Evolutionary conservation across 35 echinoderm and acorn worm genomes (phyloP), one percentile per base, ranked within the genome.

Genomic region (Apostichopus californicus): DNA sequence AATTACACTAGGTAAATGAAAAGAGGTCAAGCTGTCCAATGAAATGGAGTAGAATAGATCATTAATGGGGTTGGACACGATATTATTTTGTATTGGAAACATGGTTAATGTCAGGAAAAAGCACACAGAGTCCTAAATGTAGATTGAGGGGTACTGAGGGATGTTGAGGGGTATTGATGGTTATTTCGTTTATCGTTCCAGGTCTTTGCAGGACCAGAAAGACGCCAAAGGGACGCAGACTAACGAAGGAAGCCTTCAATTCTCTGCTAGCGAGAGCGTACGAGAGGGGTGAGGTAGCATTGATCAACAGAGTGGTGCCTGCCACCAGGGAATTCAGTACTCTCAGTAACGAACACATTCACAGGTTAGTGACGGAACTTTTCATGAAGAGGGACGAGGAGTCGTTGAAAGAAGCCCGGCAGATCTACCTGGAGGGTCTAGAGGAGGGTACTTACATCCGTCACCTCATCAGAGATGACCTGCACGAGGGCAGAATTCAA

Each of bases 401-500:
- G 18, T 58, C 81, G 6, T 20, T 59, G 21, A 85, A 55, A 58
- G 21, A 58, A 12, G 81, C 81, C 21, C 1, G 57, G n/a, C 55
- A 85, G 21, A 18, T 85, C 20, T 59, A 55, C 20, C 81, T 18
- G 6, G 24, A n/a, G 17, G 81, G 81, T 85, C 57, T 85, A 52
- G 21, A 60, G 12, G 81, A 85, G 57, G 14, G 55, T 3, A 22
- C 57, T 23, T 85, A 85, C 17, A 54, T 85, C 22, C 23, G 8
- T 23, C 81, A 15, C 20, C 11, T 17, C 14, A 59, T 85, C 56
- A 85, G 58, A 20, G 81, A 85, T 18, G 57, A 59, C 17, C 20
- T 85, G 15, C 81, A 85, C 17, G 81, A 85, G 54, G 81, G 81
- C 8, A 85, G 57, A n/a, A 59, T 85, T 85, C 81, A 85, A 58